Conservation (phyloP, 2,888 invertebrate genomes). For the Tachina grossa region DNA sequence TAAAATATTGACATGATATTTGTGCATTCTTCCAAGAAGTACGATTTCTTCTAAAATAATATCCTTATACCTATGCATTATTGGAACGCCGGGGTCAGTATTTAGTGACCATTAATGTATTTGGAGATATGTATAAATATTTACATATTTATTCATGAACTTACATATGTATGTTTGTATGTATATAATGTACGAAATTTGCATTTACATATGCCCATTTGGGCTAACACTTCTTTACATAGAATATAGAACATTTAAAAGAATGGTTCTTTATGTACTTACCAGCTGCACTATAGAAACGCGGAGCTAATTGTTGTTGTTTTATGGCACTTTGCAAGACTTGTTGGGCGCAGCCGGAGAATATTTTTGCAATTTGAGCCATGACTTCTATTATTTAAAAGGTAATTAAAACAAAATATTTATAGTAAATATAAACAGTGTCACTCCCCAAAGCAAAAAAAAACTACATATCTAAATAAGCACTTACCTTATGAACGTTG, state of each 20-base stretch:
- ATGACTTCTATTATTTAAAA: slow-evolving; percentile 71
- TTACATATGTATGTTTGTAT: not conserved
- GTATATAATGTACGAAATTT: not conserved
- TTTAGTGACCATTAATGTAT: too few relatives aligned
- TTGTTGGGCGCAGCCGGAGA: slow-evolving; percentile 78
- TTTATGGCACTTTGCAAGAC: slow-evolving; percentile 77
- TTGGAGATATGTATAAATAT: too few relatives aligned
- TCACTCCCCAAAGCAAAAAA: not conserved
- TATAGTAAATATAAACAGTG: slow-evolving; percentile 2
- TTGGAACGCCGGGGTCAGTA: too few relatives aligned
- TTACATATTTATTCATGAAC: not conserved
- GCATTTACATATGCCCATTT: too few relatives aligned
- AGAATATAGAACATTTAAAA: too few relatives aligned
- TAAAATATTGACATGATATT: too few relatives aligned
- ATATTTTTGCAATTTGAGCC: slow-evolving; percentile 81
- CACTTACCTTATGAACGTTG: slow-evolving; percentile 76
- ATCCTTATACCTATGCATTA: too few relatives aligned
- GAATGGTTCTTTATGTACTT: slow-evolving; percentile 73
- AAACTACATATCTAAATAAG: not conserved
- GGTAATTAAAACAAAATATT: slow-evolving; percentile 4
- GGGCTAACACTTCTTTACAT: too few relatives aligned
- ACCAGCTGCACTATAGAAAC: slow-evolving; percentile 77
- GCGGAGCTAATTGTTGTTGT: slow-evolving; percentile 76
- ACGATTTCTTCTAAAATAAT: too few relatives aligned
- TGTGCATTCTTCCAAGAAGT: too few relatives aligned